A percentile compares a stretch with the other conserved stretches of the same genome.
Conservation (phyloP, 2,888 invertebrate species). For the Candidula unifasciata region DNA sequence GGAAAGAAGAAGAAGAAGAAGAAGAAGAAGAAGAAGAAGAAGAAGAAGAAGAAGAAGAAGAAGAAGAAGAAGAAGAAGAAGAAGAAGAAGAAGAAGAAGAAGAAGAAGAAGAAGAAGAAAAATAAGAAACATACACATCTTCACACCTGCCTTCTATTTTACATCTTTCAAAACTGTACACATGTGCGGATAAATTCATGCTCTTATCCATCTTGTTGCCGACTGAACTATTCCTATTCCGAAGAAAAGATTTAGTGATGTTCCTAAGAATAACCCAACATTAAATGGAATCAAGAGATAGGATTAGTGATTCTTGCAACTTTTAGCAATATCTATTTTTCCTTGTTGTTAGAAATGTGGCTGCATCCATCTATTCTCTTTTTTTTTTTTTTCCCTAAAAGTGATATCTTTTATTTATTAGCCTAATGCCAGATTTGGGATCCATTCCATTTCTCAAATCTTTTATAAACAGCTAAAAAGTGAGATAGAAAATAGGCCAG, state of each 20-base stretch:
- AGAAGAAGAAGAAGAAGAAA: too few relatives aligned
- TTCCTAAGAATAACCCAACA: background rate
- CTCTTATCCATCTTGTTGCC: background rate
- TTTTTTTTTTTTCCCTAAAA: background rate
- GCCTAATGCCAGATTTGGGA: slow-evolving; percentile 3
- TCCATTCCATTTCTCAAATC: slow-evolving; percentile 36
- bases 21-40: background rate
- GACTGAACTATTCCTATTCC: background rate
- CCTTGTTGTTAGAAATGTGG: background rate
- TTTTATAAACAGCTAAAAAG: slow-evolving; percentile 40
- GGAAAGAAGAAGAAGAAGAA: background rate
- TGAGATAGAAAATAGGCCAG: slow-evolving; percentile 29
- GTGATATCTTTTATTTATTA: slow-evolving; percentile 46
- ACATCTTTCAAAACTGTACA: too few relatives aligned
- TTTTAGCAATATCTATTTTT: background rate
- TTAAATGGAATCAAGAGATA: background rate
- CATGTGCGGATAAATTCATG: background rate
- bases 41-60: background rate
- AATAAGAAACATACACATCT: too few relatives aligned
- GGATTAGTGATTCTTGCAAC: background rate
- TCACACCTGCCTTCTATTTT: too few relatives aligned
- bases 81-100: background rate
- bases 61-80: background rate
- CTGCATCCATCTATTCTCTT: background rate
- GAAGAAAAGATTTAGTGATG: background rate